phyloP scores from a whole-genome alignment of 2,797 vertebrate species.

The Rhyacichthys aspro region DNA sequence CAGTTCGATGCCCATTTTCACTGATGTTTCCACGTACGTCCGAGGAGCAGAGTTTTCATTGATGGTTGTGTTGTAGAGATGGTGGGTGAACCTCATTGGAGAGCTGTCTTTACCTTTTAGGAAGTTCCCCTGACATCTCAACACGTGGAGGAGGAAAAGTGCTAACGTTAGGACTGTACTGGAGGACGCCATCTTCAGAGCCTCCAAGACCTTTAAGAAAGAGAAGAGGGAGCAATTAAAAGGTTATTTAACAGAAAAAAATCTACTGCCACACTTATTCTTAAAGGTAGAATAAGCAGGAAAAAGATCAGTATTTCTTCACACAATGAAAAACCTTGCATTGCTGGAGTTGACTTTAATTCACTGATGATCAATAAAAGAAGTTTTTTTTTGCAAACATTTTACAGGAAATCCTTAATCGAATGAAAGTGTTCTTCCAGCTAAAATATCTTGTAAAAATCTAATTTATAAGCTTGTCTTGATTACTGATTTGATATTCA shows the following conservation, averaged over 20 bases:
- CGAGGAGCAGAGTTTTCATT: constrained; percentile 93
- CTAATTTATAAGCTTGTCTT: too few species aligned
- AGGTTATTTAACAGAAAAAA: not conserved
- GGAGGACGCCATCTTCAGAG: constrained; percentile 71
- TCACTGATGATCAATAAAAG: too few species aligned
- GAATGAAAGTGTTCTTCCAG: too few species aligned
- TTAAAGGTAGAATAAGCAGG: too few species aligned
- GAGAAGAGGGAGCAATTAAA: not conserved
- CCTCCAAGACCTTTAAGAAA: constrained; percentile 60
- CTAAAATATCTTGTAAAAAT: too few species aligned
- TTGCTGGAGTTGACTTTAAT: too few species aligned
- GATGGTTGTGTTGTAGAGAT: constrained; percentile 91
- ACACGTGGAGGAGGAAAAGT: constrained; percentile 63
- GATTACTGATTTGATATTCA: too few species aligned
- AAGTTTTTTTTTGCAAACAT: too few species aligned
- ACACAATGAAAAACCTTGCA: too few species aligned
- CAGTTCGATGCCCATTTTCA: constrained; percentile 90
- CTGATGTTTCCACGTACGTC: constrained; percentile 86
- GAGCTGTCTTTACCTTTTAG: constrained; percentile 76
- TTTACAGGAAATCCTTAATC: too few species aligned
- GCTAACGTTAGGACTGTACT: constrained; percentile 51
- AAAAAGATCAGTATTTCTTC: too few species aligned
- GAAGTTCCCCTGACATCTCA: constrained; percentile 62
- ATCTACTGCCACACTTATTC: too few species aligned
- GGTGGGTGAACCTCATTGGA: constrained; percentile 87